phyloP scores from a whole-genome alignment of 2,888 invertebrate species.

The Diploptera punctata region DNA sequence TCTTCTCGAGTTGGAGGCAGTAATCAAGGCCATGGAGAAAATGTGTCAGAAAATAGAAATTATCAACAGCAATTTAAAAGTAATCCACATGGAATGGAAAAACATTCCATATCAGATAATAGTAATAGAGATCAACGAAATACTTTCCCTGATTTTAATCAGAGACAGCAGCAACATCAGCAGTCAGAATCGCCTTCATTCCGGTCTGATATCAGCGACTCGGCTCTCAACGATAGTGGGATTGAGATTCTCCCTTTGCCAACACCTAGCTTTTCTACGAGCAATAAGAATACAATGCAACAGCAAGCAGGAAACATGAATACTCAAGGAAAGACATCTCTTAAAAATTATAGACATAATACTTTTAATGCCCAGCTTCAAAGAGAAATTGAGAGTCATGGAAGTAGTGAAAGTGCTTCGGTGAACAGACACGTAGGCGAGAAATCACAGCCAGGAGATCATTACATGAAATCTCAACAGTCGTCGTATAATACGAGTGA shows the following conservation, averaged over 20 bases:
- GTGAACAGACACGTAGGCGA: not conserved
- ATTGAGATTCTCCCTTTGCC: slow-evolving; percentile 16
- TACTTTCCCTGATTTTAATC: slow-evolving; percentile 8
- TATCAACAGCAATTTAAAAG: slow-evolving; percentile 18
- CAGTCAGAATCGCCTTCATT: slow-evolving; percentile 22
- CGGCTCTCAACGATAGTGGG: slow-evolving; percentile 9
- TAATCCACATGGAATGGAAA: not conserved
- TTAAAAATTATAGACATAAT: slow-evolving; percentile 47
- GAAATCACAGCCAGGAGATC: slow-evolving; percentile 14
- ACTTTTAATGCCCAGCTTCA: slow-evolving; percentile 20
- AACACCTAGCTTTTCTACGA: not conserved
- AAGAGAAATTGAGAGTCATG: slow-evolving; percentile 9
- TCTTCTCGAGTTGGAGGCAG: not conserved
- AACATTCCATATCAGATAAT: slow-evolving; percentile 19
- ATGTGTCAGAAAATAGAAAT: slow-evolving; percentile 3
- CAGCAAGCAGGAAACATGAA: not conserved
- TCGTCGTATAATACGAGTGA: not conserved
- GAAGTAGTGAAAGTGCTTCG: not conserved
- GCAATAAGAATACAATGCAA: not conserved
- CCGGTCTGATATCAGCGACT: slow-evolving; percentile 6
- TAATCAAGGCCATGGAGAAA: not conserved
- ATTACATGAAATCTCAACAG: slow-evolving; percentile 19
- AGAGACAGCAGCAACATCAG: slow-evolving; percentile 12
- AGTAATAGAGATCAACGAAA: slow-evolving; percentile 10
- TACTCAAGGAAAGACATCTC: slow-evolving; percentile 32